A percentile compares a stretch with the other conserved stretches of the same genome.
These are phyloP conservation scores for Heliornis fulica DNA, from an alignment of 2,113 vertebrate species.

Conservation along the genomic window DNA sequence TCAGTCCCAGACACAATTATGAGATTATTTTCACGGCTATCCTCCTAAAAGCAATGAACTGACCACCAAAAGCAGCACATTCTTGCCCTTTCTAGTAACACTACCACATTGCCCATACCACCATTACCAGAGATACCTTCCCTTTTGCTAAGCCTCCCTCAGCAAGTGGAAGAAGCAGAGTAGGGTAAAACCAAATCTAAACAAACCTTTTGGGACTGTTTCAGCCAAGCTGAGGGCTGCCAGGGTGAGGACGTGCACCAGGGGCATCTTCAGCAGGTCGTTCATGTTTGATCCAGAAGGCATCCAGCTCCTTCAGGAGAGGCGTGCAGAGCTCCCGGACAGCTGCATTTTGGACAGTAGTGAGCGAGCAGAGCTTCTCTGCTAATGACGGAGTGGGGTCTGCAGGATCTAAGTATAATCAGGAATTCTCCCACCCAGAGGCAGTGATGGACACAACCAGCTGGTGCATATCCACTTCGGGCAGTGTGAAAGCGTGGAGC, in stretches of 20 bases:
- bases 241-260: constrained; percentile 76
- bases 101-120: neutral
- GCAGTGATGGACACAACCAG: constrained; percentile 85
- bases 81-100: accelerated
- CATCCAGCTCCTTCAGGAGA: constrained; percentile 56
- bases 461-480: constrained; percentile 81
- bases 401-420: constrained; percentile 79
- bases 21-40: neutral
- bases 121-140: neutral
- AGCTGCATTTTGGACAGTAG: constrained; percentile 71
- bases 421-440: constrained; percentile 80
- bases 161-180: neutral
- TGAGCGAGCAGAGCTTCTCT: constrained; percentile 46
- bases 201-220: constrained; percentile 86
- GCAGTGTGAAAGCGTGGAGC: constrained; percentile 74
- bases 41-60: neutral
- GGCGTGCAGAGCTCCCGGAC: constrained; percentile 48
- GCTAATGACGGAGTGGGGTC: constrained; percentile 67
- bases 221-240: constrained; percentile 76
- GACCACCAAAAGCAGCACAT: neutral
- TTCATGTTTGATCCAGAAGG: constrained; percentile 82
- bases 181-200: neutral
- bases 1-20: neutral
- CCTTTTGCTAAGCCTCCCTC: neutral
- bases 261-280: constrained; percentile 74